phyloP scores from a whole-genome alignment of 2,113 vertebrate species.

The Mormoops blainvillei region DNA sequence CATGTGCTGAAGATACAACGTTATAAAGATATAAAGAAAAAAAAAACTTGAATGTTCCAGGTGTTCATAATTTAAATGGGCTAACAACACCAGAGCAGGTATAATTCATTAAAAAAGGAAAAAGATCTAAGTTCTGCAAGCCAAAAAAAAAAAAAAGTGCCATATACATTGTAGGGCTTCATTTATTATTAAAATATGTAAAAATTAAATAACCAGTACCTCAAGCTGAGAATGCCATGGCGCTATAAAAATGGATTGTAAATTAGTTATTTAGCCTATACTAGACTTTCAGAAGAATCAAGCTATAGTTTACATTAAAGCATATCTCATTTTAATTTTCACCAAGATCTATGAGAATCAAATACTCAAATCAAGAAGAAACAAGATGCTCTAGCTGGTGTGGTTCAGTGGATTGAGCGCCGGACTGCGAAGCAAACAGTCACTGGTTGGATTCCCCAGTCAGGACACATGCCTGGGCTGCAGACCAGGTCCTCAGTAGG shows the following conservation, averaged over 20 bases:
- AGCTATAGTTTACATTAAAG: not conserved
- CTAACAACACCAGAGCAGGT: not conserved
- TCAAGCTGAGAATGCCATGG: not conserved
- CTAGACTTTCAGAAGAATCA: not conserved
- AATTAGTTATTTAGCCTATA: constrained; percentile 30
- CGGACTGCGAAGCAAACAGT: too few species aligned
- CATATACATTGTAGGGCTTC: not conserved
- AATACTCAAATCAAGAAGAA: not conserved
- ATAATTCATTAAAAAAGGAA: constrained; percentile 17
- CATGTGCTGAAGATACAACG: not conserved
- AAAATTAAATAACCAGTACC: constrained; percentile 26
- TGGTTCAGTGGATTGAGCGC: too few species aligned
- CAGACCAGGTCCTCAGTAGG: too few species aligned
- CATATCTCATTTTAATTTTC: not conserved
- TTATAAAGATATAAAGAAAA: not conserved
- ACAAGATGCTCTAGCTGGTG: too few species aligned
- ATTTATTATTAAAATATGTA: constrained; percentile 44
- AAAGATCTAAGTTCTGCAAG: constrained; percentile 26
- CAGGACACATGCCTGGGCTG: too few species aligned
- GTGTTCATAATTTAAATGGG: constrained; percentile 27
- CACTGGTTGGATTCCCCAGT: too few species aligned
- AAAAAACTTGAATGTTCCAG: constrained; percentile 9
- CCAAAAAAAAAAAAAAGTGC: not conserved
- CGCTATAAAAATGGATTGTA: not conserved
- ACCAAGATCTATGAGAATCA: not conserved